Evolutionary conservation across 64 coral and sea anemone genomes (phyloP), one percentile per base, ranked within the genome.

Genomic region (Montipora capricornis): DNA sequence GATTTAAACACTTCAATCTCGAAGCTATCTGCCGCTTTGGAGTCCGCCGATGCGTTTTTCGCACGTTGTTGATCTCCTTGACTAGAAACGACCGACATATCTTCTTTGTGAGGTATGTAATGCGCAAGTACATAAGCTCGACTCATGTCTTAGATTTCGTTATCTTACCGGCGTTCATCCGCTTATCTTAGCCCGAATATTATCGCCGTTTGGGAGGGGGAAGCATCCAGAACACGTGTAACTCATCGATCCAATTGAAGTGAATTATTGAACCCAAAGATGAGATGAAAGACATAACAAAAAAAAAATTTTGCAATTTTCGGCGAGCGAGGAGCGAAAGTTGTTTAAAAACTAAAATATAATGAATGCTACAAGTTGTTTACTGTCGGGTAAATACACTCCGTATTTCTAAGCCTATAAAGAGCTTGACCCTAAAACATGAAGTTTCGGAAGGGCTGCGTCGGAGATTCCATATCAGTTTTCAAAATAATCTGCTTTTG

Each of bases 1-100:
- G 82, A 86, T 73, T 86, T 86, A 73, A 86, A 86, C 4, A 86
- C 82, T 51, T 86, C 82, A 9, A 86, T 47, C 66, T 86, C 82
- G 19, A 22, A 86, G 19, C n/a, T 6, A 48, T 86, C 66, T 9
- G 44, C 66, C 3, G 14, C 66, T 11, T 49, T 17, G 8, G 67
- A 71, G 13, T 71, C 47, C 46, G 10, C 66, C 7, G 16, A 19
- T 5, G 19, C 6, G 19, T 19, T 47, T 47, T 29, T 16, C 0
- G 82, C 4, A 11, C 44, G 20, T 14, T 1, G 44, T 46, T 76
- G 44, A 6, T 17, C 64, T 52, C 19, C 82, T 19, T 68, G 57
- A 44, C n/a, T 73, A 22, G 61, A 20, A 86, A 15, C 66, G 66
- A 19, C 29, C 67, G 82, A 86, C 82, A 86, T 84, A 5, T 68